Evolutionary conservation across 2,888 invertebrate genomes (phyloP), one percentile per base, ranked within the genome.

Genomic region (Oscheius sp.): DNA sequence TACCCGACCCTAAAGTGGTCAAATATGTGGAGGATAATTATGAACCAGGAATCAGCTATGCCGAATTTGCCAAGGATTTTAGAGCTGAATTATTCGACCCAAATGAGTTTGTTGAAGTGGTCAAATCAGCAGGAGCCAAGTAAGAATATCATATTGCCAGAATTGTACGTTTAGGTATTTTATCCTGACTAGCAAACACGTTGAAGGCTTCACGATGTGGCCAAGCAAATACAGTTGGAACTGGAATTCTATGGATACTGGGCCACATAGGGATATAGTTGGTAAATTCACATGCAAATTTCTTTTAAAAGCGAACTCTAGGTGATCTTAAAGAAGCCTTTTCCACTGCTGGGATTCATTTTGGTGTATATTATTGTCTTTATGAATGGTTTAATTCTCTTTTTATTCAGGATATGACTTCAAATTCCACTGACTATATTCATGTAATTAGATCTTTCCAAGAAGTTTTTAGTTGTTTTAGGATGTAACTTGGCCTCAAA

Each of bases 1-100:
- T n/a, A n/a, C 74, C 76, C 8, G 76, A 79, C 17, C 48, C 70
- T 6, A 82, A 76, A 17, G 78, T 84, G 53, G 83, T 86, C 2
- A 72, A 85, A 10, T 96, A 92, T 86, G 94, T 96, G 93, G 87
- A 90, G 29, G 89, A 91, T 34, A 93, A 93, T 84, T 96, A 93
- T 87, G 91, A 91, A 65, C 93, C 93, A 1, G 90, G 90, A 58
- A 95, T 93, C 84, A 91, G 92, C 0, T 97, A 97, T 88, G 94
- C 94, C 85, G 93, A 96, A 69, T 96, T 96, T 88, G 96, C 92
- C 0, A 74, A 73, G 48, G 79, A 82, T 58, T 96, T 96, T 82
- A 94, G 91, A 0, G 93, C 94, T 0, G 94, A 95, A 87, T 92
- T 95, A 83, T 96, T 92, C 84, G 90, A 95, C 86, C 91, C 96